Percentiles rank a stretch among this genome's conserved stretches.
phyloP scores from a whole-genome alignment of 2,113 vertebrate genomes.

The human (Homo sapiens) region DNA sequence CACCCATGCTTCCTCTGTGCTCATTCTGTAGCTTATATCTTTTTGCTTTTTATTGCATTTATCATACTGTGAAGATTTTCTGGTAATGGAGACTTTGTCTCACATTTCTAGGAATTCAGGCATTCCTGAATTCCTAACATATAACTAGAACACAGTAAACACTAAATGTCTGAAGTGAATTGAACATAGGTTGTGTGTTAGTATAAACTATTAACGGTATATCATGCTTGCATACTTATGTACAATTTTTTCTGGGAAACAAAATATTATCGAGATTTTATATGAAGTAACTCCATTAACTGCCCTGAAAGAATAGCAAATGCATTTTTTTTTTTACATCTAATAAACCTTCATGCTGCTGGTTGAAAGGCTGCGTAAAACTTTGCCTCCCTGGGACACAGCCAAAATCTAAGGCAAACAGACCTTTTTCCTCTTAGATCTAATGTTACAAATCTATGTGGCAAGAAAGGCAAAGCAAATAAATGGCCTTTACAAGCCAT shows the following conservation, averaged over 20 bases:
- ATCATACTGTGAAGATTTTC: constrained; percentile 29
- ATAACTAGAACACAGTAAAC: constrained; percentile 25
- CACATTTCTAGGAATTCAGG: neutral
- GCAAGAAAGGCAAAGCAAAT: constrained; percentile 51
- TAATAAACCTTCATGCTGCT: constrained; percentile 32
- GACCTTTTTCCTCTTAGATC: constrained; percentile 15
- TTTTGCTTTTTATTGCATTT: neutral
- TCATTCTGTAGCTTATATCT: neutral
- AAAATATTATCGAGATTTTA: constrained; percentile 49
- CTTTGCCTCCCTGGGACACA: constrained; percentile 19
- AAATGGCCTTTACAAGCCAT: constrained; percentile 46
- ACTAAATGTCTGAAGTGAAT: constrained; percentile 37
- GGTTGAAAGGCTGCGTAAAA: constrained; percentile 58
- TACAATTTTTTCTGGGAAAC: constrained; percentile 37
- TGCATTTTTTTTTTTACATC: neutral
- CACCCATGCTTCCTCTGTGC: neutral
- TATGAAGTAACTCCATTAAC: constrained; percentile 47
- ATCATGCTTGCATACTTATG: neutral
- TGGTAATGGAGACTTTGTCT: neutral
- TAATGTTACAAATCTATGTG: constrained; percentile 46
- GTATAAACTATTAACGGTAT: constrained; percentile 25
- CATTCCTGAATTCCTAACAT: neutral
- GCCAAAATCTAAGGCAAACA: constrained; percentile 49
- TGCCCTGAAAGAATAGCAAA: constrained; percentile 55
- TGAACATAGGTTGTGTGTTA: neutral